Evolutionary conservation across 2,113 vertebrate species (phyloP).

Genomic region (Thunnus thynnus): DNA sequence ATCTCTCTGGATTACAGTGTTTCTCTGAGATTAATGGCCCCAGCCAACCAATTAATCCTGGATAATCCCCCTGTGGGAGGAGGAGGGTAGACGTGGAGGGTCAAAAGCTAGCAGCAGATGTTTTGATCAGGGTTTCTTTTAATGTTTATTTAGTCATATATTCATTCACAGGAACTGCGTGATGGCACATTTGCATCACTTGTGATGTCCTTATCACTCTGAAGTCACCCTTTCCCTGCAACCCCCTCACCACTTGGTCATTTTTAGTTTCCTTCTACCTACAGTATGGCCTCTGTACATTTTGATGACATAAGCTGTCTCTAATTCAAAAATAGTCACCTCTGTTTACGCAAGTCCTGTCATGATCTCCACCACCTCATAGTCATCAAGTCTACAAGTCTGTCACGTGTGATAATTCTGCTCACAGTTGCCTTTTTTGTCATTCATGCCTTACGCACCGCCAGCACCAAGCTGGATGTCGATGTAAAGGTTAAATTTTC

Average conservation of each 20-base stretch:
- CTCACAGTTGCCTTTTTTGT: not conserved
- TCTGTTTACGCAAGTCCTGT: constrained; percentile 6
- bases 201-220: not conserved
- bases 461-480: not conserved
- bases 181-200: not conserved
- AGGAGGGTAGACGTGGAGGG: not conserved
- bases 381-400: not conserved
- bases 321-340: constrained; percentile 21
- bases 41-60: constrained; percentile 76
- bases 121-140: constrained; percentile 50
- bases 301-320: constrained; percentile 27
- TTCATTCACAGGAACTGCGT: constrained; percentile 26
- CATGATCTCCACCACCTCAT: not conserved
- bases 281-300: not conserved
- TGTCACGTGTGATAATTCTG: not conserved
- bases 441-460: not conserved
- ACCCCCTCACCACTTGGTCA: not conserved
- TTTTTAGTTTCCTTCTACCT: not conserved
- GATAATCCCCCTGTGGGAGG: constrained; percentile 71
- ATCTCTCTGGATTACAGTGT: constrained; percentile 72
- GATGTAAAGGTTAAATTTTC: not conserved
- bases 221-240: constrained; percentile 8
- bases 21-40: constrained; percentile 76
- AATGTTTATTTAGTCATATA: constrained; percentile 44
- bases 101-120: constrained; percentile 47